Evolutionary conservation across 2,888 invertebrate genomes (phyloP).

Genomic region (Odontomyia ornata): DNA sequence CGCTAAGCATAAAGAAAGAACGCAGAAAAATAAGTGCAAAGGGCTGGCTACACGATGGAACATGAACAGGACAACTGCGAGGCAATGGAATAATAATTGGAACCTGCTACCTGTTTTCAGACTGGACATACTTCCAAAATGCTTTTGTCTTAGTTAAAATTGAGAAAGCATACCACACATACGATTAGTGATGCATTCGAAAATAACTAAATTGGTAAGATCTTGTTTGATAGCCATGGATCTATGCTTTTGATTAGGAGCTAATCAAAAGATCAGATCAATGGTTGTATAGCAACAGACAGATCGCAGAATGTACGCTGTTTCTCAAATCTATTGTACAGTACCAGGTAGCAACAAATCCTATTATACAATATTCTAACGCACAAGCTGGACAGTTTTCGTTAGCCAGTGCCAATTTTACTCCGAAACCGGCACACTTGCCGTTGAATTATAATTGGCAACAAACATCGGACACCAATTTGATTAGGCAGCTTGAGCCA

Average conservation of each 20-base stretch:
- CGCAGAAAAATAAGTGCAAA: constrained; percentile 7
- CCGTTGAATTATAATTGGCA: constrained; percentile 35
- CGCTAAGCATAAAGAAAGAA: background rate
- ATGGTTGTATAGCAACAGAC: constrained; percentile 67
- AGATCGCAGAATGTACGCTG: constrained; percentile 67
- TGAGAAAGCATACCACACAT: background rate
- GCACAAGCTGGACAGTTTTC: constrained; percentile 4
- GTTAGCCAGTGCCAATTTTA: constrained; percentile 28
- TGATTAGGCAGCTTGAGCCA: constrained; percentile 23
- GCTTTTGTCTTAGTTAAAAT: constrained; percentile 6
- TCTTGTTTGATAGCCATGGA: no score
- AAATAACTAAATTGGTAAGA: constrained; percentile 26
- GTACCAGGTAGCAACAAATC: constrained; percentile 65
- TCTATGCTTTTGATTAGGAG: constrained; percentile 15
- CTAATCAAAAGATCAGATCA: constrained; percentile 75
- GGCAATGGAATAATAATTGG: background rate
- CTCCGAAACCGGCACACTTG: constrained; percentile 58
- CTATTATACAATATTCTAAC: constrained; percentile 27
- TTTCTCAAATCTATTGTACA: constrained; percentile 71
- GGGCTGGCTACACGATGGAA: background rate
- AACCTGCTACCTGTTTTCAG: constrained; percentile 36
- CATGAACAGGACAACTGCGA: background rate
- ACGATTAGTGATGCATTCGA: constrained; percentile 37
- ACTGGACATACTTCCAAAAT: background rate
- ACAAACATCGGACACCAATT: constrained; percentile 66